Base-by-base conservation (phyloP, 2,888 invertebrate genomes). In the Diarsia rubi region DNA sequence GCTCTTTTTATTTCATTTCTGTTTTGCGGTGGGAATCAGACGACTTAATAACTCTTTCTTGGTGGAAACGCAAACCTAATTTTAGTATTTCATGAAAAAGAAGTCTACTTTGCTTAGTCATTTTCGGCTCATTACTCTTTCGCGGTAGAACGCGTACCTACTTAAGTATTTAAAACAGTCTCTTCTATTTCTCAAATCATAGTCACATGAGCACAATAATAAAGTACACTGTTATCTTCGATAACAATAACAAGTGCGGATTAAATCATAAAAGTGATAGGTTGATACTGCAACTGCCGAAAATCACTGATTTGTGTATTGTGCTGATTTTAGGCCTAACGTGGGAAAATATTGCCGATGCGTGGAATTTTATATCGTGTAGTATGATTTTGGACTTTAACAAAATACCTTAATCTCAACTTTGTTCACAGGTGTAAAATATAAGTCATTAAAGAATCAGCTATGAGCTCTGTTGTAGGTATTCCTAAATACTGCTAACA, bases 211-310 rank as follows among this genome's bases (percentile, higher is more conserved):
- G 19, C 11, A 45, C 9, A 52, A 57, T 44, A 69, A 12, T 6
- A 64, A 63, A 37, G 19, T 54, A 69, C 45, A 24, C 1, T 57
- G 14, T 49, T 71, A 80, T 75, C 75, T 62, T 2, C 49, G 73
- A 78, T 77, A 74, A 78, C 69, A 72, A 79, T 72, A 73, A 73
- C 68, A 67, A 69, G 37, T 24, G 54, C 49, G 57, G 72, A 79
- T 85, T 88, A 88, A 79, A 65, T 79, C 84, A 91, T 93, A 93
- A 94, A 94, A 93, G 93, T 94, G 93, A 93, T 92, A 94, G 93
- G 93, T 90, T 92, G 93, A 89, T 93, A 86, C 85, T 80, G 78
- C 78, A 88, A 86, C 80, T 82, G 79, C 67, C 75, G 68, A 81
- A 83, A 79, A 75, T 76, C 77, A 71, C 68, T 69, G 78, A 62